Evolutionary conservation across 1,140 invertebrate species (phyloP), one percentile per base, ranked within the genome.

Genomic region (Muscidifurax raptorellus): DNA sequence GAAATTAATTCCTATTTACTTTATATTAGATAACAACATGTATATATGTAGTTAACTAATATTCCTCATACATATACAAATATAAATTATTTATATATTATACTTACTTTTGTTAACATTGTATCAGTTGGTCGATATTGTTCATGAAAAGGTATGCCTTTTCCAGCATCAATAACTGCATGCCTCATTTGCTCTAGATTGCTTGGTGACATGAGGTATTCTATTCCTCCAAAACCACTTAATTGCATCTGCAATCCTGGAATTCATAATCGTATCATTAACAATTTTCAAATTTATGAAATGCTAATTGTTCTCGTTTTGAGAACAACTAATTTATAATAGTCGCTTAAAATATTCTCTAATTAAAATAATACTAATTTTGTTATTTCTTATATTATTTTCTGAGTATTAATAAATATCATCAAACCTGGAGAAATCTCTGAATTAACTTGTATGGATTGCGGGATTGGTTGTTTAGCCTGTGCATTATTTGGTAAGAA

Each of bases 171-270:
- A 22, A 89, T 85, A 79, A 87, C 86, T 71, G 85, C 71, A 32
- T 87, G 85, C 80, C 87, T 89, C 74, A 27, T 66, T 18, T 85
- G 76, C 28, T 80, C 84, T 40, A 88, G 89, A 91, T 89, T 91
- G 88, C 87, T 88, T 30, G 87, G 40, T 82, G 87, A 87, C 78
- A 86, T 82, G 44, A 88, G 77, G 86, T 91, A 91, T 89, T 92
- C 89, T 87, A 91, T 89, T 82, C 89, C 91, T 64, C 86, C 88
- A 74, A 89, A 91, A 84, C 88, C 89, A 75, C 87, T 88, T 79
- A 91, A 77, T 78, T 91, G 89, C 86, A 91, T 76, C 72, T 90
- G 89, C 87, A 90, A 88, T 85, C 87, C 91, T 91, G 86, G 84
- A 87, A 87, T 88, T 86, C 85, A 80, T 86, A 87, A 87, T 87